phyloP scores from a whole-genome alignment of 1,140 invertebrate species.

The Heliconius nattereri region DNA sequence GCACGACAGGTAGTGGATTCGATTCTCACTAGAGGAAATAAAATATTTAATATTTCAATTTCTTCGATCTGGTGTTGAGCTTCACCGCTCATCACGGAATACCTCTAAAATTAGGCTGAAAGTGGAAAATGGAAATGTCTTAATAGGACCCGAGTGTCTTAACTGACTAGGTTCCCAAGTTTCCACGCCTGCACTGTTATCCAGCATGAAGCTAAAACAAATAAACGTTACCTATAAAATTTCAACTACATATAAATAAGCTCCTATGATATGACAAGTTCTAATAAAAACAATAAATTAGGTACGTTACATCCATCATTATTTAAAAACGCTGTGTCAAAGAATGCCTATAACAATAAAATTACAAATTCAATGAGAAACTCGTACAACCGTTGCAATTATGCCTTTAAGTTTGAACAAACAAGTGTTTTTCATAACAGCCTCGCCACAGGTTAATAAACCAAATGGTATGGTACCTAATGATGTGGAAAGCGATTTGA shows the following conservation, averaged over 20 bases:
- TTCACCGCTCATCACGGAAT: too few species aligned
- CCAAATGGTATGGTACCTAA: constrained; percentile 49
- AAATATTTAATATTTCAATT: too few species aligned
- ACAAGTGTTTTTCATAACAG: constrained; percentile 19
- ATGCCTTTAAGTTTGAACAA: constrained; percentile 17
- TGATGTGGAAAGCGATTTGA: constrained; percentile 65
- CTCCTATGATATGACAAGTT: background rate
- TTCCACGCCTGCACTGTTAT: too few species aligned
- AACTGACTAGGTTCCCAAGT: too few species aligned
- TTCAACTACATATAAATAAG: background rate
- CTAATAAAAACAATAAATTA: background rate
- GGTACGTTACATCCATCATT: constrained; percentile 19
- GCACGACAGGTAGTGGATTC: too few species aligned
- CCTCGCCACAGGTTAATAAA: constrained; percentile 37
- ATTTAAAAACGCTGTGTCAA: constrained; percentile 26
- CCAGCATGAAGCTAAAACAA: too few species aligned
- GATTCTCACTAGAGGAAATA: too few species aligned
- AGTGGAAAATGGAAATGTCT: too few species aligned
- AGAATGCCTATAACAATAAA: constrained; percentile 39
- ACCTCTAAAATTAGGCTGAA: too few species aligned
- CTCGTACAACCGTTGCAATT: constrained; percentile 34
- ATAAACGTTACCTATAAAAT: background rate
- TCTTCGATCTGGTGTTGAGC: too few species aligned
- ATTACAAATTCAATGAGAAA: constrained; percentile 39
- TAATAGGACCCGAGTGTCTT: too few species aligned